A percentile compares a stretch with the other conserved stretches of the same genome.
Evolutionary conservation across 1,140 invertebrate species (phyloP).

Genomic region (Brachionus angularis): DNA sequence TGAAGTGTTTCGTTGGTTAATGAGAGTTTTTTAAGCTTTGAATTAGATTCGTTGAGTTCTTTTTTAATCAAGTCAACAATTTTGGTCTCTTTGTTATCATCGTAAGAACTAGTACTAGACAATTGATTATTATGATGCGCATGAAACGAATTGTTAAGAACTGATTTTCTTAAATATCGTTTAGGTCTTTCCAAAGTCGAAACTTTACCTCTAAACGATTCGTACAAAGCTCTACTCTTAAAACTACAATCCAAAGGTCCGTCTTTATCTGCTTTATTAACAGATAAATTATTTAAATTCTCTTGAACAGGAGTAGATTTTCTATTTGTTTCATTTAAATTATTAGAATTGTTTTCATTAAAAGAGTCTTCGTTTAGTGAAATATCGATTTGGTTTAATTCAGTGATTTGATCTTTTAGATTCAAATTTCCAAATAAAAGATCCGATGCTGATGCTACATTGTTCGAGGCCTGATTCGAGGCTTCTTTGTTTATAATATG

Average conservation of each 20-base stretch:
- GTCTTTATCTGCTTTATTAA: neutral
- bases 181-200: constrained; percentile 39
- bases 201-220: constrained; percentile 31
- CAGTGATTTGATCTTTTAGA: neutral
- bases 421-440: constrained; percentile 1
- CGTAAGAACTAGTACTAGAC: too few relatives aligned
- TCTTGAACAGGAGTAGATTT: neutral
- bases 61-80: too few relatives aligned
- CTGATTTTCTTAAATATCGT: constrained; percentile 2
- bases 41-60: neutral
- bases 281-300: neutral
- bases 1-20: too few relatives aligned
- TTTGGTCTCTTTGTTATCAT: too few relatives aligned
- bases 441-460: constrained; percentile 16
- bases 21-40: neutral
- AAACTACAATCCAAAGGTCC: neutral
- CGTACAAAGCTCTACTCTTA: constrained; percentile 23
- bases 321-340: neutral
- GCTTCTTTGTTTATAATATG: neutral
- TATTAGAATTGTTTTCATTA: too few relatives aligned
- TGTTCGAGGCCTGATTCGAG: neutral
- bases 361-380: neutral
- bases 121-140: too few relatives aligned
- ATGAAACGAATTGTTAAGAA: constrained; percentile 29
- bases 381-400: neutral